A percentile compares a stretch with the other conserved stretches of the same genome.
These are phyloP conservation scores for Eristalinus sepulchralis DNA, from an alignment of 2,888 invertebrate genomes.

Conservation along the genomic window DNA sequence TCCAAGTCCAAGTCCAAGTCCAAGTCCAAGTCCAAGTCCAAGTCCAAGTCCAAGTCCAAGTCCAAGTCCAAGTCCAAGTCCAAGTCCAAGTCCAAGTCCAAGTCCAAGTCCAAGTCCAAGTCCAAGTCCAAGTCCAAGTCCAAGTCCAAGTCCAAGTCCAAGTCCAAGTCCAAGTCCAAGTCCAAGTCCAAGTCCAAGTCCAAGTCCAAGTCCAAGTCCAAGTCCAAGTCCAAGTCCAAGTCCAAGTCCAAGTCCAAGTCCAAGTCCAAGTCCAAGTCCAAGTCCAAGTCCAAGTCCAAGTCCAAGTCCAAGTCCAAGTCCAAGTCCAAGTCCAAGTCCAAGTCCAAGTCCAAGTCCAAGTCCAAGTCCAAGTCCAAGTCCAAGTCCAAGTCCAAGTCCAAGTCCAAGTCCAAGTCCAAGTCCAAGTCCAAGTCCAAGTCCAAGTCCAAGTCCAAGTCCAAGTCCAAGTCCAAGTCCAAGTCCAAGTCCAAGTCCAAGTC, in stretches of 20 bases:
- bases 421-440: neutral
- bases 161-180: conserved; percentile 23
- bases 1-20: conserved; percentile 27
- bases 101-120: conserved; percentile 36
- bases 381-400: conserved; percentile 26
- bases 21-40: conserved; percentile 33
- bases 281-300: conserved; percentile 44
- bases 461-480: neutral
- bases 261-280: conserved; percentile 39
- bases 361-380: conserved; percentile 29
- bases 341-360: conserved; percentile 39
- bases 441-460: neutral
- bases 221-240: conserved; percentile 42
- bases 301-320: conserved; percentile 44
- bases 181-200: neutral
- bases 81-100: conserved; percentile 33
- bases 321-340: conserved; percentile 46
- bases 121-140: conserved; percentile 27
- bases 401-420: conserved; percentile 28
- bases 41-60: conserved; percentile 30
- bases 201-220: conserved; percentile 39
- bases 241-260: conserved; percentile 38
- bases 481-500: neutral
- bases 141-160: conserved; percentile 29
- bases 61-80: conserved; percentile 27